Percentiles rank a stretch among this genome's conserved stretches.
Evolutionary conservation across 2,113 vertebrate genomes (phyloP).

Genomic region (Uropsilus gracilis): DNA sequence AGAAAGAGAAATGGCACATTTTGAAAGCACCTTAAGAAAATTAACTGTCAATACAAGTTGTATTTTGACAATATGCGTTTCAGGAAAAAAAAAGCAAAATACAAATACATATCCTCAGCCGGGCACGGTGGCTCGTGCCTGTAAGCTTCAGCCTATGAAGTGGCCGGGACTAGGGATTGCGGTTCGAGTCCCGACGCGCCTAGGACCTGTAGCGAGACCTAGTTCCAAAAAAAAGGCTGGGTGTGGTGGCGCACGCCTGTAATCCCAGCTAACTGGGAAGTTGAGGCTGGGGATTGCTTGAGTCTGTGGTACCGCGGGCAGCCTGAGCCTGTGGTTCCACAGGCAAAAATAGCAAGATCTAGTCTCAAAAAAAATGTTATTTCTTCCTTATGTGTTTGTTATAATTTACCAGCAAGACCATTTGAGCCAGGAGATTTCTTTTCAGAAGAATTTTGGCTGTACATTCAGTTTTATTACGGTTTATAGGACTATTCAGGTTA

Average conservation of each 20-base stretch:
- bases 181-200: too few relatives aligned
- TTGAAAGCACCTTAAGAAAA: not conserved
- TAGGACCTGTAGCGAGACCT: too few relatives aligned
- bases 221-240: too few relatives aligned
- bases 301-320: too few relatives aligned
- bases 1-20: not conserved
- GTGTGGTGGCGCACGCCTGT: too few relatives aligned
- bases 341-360: too few relatives aligned
- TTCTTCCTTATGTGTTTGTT: constrained; percentile 40
- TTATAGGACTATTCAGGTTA: not conserved
- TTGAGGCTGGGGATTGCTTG: too few relatives aligned
- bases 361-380: not conserved
- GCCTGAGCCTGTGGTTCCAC: too few relatives aligned
- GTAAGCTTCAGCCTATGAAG: too few relatives aligned
- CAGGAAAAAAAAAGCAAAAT: constrained; percentile 12
- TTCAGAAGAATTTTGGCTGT: not conserved
- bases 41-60: not conserved
- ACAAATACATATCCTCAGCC: not conserved
- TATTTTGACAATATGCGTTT: not conserved
- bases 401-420: not conserved
- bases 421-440: constrained; percentile 2
- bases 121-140: too few relatives aligned
- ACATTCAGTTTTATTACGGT: not conserved
- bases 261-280: too few relatives aligned
- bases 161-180: too few relatives aligned